Evolutionary conservation across 2,888 invertebrate genomes (phyloP).

Genomic region (Protophormia terraenovae): DNA sequence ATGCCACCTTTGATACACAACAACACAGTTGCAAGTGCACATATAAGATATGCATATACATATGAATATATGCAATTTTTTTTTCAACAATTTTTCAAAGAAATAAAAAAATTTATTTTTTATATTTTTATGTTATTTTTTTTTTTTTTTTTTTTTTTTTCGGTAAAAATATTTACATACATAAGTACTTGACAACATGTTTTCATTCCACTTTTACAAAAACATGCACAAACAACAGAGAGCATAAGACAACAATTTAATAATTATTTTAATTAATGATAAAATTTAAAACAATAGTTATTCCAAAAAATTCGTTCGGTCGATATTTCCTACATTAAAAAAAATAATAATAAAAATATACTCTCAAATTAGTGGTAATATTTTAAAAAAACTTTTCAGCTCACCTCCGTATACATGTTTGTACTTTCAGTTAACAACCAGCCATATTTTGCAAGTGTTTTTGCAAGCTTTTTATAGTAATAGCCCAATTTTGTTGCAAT

Average conservation of each 20-base stretch:
- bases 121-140: too few species aligned
- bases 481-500: slow-evolving; percentile 30
- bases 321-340: too few species aligned
- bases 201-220: not conserved
- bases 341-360: too few species aligned
- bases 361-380: too few species aligned
- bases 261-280: too few species aligned
- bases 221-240: not conserved
- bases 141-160: too few species aligned
- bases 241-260: not conserved
- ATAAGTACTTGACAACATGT: not conserved
- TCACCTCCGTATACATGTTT: not conserved
- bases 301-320: too few species aligned
- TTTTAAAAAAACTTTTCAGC: not conserved
- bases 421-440: not conserved
- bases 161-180: not conserved
- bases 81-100: slow-evolving; percentile 6
- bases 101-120: slow-evolving; percentile 1
- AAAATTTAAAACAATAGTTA: too few species aligned
- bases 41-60: not conserved
- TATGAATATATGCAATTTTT: not conserved
- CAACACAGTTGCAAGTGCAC: not conserved
- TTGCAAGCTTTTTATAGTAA: slow-evolving; percentile 3
- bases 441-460: not conserved
- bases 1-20: not conserved